Percentiles rank a stretch among this genome's conserved stretches.
Evolutionary conservation across 64 coral and sea anemone species (phyloP).

Genomic region (Hydrozoanthus tunicans): DNA sequence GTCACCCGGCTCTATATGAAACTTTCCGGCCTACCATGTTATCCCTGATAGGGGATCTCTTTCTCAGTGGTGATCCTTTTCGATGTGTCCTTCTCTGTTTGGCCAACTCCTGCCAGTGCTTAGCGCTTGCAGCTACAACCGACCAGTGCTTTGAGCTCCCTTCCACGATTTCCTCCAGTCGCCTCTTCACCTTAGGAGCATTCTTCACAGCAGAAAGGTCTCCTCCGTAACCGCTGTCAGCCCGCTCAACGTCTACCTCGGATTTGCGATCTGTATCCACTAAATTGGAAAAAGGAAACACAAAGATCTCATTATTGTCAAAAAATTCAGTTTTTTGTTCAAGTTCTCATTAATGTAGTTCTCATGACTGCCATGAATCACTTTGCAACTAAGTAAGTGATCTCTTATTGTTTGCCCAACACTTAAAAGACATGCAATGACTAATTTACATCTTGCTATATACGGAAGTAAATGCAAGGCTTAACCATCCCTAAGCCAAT

Average conservation of each 20-base stretch:
- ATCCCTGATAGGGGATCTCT: conserved; percentile 55
- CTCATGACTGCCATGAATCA: too few species aligned
- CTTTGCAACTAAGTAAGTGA: too few species aligned
- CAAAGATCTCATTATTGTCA: not conserved
- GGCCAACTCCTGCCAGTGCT: conserved; percentile 82
- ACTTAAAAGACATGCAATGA: too few species aligned
- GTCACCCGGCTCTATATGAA: not conserved
- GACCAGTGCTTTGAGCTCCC: conserved; percentile 88
- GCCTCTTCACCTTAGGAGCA: conserved; percentile 56
- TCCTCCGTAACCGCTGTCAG: conserved; percentile 90
- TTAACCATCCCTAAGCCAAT: too few species aligned
- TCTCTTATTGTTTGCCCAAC: too few species aligned
- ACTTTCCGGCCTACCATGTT: conserved; percentile 64
- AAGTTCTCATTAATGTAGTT: too few species aligned
- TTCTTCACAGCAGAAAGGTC: conserved; percentile 60
- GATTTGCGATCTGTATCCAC: conserved; percentile 28
- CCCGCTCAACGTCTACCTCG: conserved; percentile 79
- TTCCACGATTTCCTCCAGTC: conserved; percentile 81
- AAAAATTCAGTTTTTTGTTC: not conserved
- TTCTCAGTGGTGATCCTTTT: conserved; percentile 33
- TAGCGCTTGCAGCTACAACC: conserved; percentile 79
- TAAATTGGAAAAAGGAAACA: not conserved
- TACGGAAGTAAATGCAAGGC: too few species aligned
- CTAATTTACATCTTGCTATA: too few species aligned
- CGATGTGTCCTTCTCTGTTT: conserved; percentile 44